These are phyloP conservation scores for Nematopogon swammerdamellus DNA, from an alignment of 2,888 invertebrate species.

Conservation along the genomic window DNA sequence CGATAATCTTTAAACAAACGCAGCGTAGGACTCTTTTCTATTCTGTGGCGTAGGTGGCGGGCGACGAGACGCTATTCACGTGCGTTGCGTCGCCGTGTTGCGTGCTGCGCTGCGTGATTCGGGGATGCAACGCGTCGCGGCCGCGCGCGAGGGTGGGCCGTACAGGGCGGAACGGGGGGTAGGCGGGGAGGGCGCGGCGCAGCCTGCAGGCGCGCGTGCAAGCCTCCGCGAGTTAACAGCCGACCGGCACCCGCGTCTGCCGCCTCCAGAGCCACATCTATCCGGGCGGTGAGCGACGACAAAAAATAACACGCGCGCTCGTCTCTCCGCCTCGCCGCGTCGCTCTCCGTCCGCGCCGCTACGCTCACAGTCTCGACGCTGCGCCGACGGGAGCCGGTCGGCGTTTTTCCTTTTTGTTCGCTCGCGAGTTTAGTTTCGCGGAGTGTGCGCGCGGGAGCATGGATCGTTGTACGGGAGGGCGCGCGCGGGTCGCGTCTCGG, in stretches of 20 bases:
- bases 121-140: no score
- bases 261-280: slow-evolving; percentile 34
- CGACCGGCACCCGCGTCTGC: slow-evolving; percentile 15
- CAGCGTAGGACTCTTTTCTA: no score
- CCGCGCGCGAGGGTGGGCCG: not conserved
- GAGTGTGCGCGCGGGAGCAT: no score
- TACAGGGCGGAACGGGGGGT: not conserved
- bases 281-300: slow-evolving; percentile 24
- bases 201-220: slow-evolving; percentile 14
- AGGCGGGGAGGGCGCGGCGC: not conserved
- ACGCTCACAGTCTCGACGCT: slow-evolving; percentile 8
- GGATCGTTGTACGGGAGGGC: no score
- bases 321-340: slow-evolving; percentile 18
- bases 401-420: no score
- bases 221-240: slow-evolving; percentile 47
- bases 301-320: slow-evolving; percentile 27
- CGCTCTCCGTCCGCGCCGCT: slow-evolving; percentile 11
- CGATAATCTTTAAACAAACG: not conserved
- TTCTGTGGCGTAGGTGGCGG: no score
- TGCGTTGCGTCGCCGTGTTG: not conserved
- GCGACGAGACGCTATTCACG: no score
- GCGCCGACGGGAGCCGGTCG: slow-evolving; percentile 8
- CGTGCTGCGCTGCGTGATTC: not conserved
- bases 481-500: no score
- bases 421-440: no score